Conservation (phyloP, 2,113 vertebrate species). For the Phrynocephalus versicolor region DNA sequence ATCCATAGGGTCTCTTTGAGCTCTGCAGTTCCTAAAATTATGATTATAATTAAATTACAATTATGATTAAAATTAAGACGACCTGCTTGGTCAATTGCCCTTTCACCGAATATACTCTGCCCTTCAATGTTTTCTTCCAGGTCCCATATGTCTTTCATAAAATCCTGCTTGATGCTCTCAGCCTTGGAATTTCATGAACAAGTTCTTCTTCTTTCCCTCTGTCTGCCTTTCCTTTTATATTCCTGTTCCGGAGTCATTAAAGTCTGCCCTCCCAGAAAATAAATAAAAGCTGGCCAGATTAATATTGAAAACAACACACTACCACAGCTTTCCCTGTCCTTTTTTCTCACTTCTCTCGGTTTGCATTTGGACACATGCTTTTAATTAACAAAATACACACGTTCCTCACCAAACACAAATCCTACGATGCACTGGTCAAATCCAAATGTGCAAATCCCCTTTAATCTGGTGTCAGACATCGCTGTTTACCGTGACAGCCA, state of each 20-base stretch:
- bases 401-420: background rate
- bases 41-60: too few species aligned
- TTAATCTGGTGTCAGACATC: slow-evolving; percentile 1
- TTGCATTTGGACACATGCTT: background rate
- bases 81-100: background rate
- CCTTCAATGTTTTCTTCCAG: too few species aligned
- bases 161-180: background rate
- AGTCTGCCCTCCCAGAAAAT: background rate
- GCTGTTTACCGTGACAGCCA: background rate
- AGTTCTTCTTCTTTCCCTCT: background rate
- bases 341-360: background rate
- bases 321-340: background rate
- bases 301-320: background rate
- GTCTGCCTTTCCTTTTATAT: background rate
- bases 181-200: too few species aligned
- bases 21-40: too few species aligned
- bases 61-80: too few species aligned
- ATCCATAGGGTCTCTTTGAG: too few species aligned
- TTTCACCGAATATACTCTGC: too few species aligned
- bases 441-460: background rate
- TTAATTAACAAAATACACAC: background rate
- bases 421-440: background rate
- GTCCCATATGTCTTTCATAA: background rate
- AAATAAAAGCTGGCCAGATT: background rate
- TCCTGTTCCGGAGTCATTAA: background rate